Evolutionary conservation across 2,888 invertebrate species (phyloP).

Genomic region (Griposia aprilina): DNA sequence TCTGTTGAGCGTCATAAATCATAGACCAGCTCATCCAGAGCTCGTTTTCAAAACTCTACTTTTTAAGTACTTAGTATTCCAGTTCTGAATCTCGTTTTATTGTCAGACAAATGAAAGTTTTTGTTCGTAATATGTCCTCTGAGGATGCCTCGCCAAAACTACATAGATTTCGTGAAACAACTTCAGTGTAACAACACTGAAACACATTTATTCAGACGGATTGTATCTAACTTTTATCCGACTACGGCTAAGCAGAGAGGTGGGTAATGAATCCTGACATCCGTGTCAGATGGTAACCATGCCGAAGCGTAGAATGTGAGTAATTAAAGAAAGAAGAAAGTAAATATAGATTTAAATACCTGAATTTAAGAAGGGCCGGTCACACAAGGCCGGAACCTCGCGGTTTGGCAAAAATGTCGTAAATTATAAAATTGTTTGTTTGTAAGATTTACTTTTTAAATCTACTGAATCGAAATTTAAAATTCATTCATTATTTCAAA

Average conservation of each 20-base stretch:
- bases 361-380: neutral
- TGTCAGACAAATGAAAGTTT: conserved; percentile 12
- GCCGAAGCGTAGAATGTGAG: neutral
- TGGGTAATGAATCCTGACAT: neutral
- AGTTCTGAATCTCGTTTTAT: conserved; percentile 17
- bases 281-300: neutral
- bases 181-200: conserved; percentile 5
- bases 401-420: neutral
- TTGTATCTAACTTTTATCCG: neutral
- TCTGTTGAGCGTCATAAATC: neutral
- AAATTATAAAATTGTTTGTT: no score
- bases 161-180: conserved; percentile 18
- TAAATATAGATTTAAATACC: neutral
- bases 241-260: neutral
- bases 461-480: no score
- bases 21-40: neutral
- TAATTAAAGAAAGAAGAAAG: neutral
- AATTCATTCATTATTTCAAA: no score
- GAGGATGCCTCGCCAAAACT: conserved; percentile 7
- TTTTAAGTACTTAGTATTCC: neutral
- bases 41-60: neutral
- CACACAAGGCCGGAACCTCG: no score
- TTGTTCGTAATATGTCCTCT: conserved; percentile 18
- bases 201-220: conserved; percentile 4
- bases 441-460: no score